Conservation (phyloP, 2,797 vertebrate species). For the Pogonophryne albipinna region DNA sequence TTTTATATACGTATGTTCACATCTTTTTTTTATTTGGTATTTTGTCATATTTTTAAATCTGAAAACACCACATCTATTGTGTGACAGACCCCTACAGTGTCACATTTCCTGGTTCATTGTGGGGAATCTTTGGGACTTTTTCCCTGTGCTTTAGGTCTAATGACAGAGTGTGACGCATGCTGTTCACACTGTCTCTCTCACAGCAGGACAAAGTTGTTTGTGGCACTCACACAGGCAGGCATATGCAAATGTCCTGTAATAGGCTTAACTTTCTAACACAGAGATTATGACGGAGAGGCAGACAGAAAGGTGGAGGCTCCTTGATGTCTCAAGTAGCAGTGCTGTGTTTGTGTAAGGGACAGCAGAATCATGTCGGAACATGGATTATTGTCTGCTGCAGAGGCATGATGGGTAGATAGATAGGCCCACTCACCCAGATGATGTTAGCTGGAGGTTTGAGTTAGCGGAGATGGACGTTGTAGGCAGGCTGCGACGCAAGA, state of each 20-base stretch:
- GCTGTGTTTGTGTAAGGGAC: constrained; percentile 5
- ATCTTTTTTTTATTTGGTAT: too few relatives aligned
- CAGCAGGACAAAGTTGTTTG: constrained; percentile 8
- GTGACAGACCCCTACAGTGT: too few relatives aligned
- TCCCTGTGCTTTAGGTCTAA: too few relatives aligned
- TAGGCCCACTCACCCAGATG: background rate
- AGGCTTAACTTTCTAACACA: constrained; percentile 55
- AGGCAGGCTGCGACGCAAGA: constrained; percentile 46
- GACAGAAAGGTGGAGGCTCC: constrained; percentile 35
- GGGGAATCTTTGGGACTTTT: too few relatives aligned
- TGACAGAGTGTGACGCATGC: too few relatives aligned
- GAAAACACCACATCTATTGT: too few relatives aligned
- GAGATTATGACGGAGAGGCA: constrained; percentile 55
- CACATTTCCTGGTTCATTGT: too few relatives aligned
- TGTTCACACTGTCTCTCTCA: background rate
- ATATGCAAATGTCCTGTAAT: constrained; percentile 59
- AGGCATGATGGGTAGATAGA: constrained; percentile 1
- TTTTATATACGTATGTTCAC: too few relatives aligned
- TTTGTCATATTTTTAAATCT: too few relatives aligned
- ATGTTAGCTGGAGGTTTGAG: background rate
- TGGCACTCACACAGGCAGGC: constrained; percentile 6
- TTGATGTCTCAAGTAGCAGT: constrained; percentile 5
- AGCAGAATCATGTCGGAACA: constrained; percentile 3
- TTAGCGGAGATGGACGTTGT: constrained; percentile 33
- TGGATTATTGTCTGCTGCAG: constrained; percentile 29